A percentile compares a stretch with the other conserved stretches of the same genome.
Conservation (phyloP, 2,797 vertebrate genomes). For the Dipus sagitta region DNA sequence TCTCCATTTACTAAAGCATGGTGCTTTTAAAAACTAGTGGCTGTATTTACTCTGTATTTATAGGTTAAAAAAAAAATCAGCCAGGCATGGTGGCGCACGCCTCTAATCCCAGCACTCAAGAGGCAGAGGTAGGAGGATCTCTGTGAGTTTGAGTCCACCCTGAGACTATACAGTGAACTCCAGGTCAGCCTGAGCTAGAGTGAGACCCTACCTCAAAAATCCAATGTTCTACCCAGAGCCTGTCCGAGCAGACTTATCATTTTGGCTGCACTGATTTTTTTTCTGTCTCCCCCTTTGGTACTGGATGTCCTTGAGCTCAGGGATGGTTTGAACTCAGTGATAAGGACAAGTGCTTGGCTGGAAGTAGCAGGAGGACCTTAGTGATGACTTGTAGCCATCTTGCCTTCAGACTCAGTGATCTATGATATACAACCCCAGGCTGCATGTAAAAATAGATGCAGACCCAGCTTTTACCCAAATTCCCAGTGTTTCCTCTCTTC, state of each 20-base stretch:
- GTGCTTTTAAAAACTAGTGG: constrained; percentile 32
- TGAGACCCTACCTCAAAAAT: no score
- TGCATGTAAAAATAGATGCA: not conserved
- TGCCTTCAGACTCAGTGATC: not conserved
- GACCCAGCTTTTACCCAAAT: not conserved
- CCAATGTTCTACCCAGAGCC: not conserved
- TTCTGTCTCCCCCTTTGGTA: not conserved
- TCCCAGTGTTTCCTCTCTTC: not conserved
- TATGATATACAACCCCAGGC: not conserved
- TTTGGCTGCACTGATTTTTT: rapidly evolving
- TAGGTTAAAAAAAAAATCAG: no score
- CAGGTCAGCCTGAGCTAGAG: no score
- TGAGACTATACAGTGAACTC: no score
- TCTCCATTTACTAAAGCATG: constrained; percentile 5
- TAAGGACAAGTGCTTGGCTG: not conserved
- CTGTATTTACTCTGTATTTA: not conserved
- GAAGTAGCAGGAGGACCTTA: not conserved
- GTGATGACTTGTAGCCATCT: not conserved
- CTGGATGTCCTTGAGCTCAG: not conserved
- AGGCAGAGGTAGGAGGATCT: no score
- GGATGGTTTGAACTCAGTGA: not conserved
- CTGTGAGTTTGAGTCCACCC: no score
- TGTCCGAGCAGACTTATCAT: not conserved
- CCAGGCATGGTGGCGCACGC: no score
- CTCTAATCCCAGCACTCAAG: no score